Percentiles rank a stretch among this genome's conserved stretches.
Evolutionary conservation across 2,113 vertebrate species (phyloP).

Genomic region (Ramphastos sulfuratus): DNA sequence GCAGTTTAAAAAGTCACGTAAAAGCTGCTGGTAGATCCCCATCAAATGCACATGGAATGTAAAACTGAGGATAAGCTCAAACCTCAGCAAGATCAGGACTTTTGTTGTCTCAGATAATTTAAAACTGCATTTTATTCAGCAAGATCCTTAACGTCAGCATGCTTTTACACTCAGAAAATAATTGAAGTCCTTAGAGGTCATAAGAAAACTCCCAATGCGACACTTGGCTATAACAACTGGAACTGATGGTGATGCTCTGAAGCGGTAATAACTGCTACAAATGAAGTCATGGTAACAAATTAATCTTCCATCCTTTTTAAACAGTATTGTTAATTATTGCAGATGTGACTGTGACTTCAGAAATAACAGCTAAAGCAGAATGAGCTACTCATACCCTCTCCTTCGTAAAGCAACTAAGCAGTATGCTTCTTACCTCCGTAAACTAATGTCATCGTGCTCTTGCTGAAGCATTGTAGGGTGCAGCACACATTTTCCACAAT

Average conservation of each 20-base stretch:
- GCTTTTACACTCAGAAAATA: not conserved
- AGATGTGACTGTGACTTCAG: not conserved
- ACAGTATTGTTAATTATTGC: not conserved
- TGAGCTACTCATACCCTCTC: not conserved
- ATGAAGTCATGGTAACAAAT: not conserved
- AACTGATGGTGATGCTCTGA: rapidly evolving
- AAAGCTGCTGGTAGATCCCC: not conserved
- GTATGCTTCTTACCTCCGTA: constrained; percentile 78
- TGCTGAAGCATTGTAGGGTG: constrained; percentile 90
- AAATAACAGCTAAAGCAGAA: not conserved
- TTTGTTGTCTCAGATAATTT: not conserved
- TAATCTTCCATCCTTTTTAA: not conserved
- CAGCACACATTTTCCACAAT: constrained; percentile 96
- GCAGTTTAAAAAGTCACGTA: not conserved
- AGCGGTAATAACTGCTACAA: not conserved
- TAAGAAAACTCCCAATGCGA: not conserved
- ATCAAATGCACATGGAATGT: not conserved
- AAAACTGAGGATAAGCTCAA: not conserved
- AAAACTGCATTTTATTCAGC: not conserved
- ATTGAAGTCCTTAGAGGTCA: not conserved
- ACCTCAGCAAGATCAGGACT: not conserved
- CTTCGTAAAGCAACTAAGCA: not conserved
- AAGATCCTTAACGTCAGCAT: not conserved
- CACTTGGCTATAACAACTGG: not conserved
- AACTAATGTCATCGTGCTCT: constrained; percentile 90